Evolutionary conservation across 2,888 invertebrate species (phyloP).

Genomic region (Electrophaes corylata): DNA sequence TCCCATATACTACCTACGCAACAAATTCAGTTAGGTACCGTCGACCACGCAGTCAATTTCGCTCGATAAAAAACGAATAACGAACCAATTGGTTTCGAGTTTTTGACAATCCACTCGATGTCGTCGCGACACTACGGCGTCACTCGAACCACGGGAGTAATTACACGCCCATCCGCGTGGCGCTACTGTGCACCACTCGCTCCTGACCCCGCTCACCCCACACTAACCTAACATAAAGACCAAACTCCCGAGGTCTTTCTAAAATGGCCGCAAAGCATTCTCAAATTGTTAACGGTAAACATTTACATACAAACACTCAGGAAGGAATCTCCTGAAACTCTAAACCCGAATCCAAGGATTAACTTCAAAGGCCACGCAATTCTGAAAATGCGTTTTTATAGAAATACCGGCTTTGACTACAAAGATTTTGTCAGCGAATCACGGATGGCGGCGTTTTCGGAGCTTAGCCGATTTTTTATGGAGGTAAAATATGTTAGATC

Average conservation of each 20-base stretch:
- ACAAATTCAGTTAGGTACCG: conserved; percentile 35
- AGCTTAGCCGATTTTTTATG: conserved; percentile 54
- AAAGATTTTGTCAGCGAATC: conserved; percentile 72
- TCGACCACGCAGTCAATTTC: conserved; percentile 37
- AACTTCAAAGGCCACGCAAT: conserved; percentile 76
- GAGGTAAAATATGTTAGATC: conserved; percentile 8
- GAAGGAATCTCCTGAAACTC: conserved; percentile 52
- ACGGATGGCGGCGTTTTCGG: conserved; percentile 58
- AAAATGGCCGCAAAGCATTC: conserved; percentile 50
- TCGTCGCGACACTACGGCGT: conserved; percentile 49
- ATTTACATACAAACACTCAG: conserved; percentile 56
- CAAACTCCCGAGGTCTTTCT: conserved; percentile 41
- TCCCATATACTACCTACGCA: conserved; percentile 24
- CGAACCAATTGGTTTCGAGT: conserved; percentile 61
- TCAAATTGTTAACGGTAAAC: conserved; percentile 59
- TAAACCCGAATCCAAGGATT: conserved; percentile 71
- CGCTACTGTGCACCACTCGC: conserved; percentile 50
- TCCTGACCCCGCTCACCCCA: conserved; percentile 41
- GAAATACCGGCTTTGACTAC: conserved; percentile 73
- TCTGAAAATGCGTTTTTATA: conserved; percentile 80
- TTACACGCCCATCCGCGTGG: conserved; percentile 56
- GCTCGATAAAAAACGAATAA: conserved; percentile 51
- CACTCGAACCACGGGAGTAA: conserved; percentile 54
- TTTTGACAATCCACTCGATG: conserved; percentile 66
- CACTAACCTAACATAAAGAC: conserved; percentile 21